Conservation (phyloP, 1,140 invertebrate species). For the Tetranychus urticae region DNA sequence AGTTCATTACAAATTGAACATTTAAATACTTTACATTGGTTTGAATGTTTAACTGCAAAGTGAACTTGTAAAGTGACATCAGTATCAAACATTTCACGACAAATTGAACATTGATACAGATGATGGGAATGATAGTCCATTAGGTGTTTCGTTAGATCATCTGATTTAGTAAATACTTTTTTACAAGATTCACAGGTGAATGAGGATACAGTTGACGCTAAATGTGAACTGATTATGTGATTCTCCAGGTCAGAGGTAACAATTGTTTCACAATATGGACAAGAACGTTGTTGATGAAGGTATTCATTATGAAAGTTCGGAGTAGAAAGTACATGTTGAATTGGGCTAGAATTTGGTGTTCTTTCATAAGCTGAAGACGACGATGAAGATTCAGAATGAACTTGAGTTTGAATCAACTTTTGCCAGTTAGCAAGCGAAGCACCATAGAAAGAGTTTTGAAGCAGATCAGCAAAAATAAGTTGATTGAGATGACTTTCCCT, state of each 20-base stretch:
- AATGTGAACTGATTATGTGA: conserved; percentile 44
- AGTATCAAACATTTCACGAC: conserved; percentile 70
- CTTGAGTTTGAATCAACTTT: conserved; percentile 32
- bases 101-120: conserved; percentile 59
- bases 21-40: conserved; percentile 49
- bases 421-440: background rate
- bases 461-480: background rate
- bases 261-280: conserved; percentile 48
- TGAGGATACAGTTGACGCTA: conserved; percentile 45
- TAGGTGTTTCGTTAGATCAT: conserved; percentile 63
- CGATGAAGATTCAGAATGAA: conserved; percentile 27
- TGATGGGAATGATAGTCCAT: conserved; percentile 63
- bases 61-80: conserved; percentile 52
- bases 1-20: conserved; percentile 47
- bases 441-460: background rate
- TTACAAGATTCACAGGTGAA: conserved; percentile 60
- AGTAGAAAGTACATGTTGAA: too few species aligned
- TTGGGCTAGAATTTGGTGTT: too few species aligned
- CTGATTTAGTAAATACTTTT: conserved; percentile 51
- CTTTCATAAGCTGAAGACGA: too few species aligned
- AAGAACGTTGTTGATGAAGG: conserved; percentile 17
- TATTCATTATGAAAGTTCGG: too few species aligned
- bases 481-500: background rate
- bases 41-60: conserved; percentile 59
- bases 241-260: conserved; percentile 40